These are phyloP conservation scores for Coronaproctus castanopsis DNA, from an alignment of 2,888 invertebrate genomes.

Conservation along the genomic window DNA sequence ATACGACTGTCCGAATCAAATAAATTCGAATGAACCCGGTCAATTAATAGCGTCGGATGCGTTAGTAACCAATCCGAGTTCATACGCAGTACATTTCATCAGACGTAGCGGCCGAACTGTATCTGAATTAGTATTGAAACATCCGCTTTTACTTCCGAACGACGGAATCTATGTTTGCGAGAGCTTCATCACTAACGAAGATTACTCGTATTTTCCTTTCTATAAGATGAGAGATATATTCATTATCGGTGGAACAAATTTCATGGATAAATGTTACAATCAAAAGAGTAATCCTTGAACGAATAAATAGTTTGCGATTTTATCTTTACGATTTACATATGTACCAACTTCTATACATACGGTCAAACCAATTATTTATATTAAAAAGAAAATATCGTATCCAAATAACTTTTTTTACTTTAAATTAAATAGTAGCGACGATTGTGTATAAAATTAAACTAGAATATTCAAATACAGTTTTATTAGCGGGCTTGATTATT, in stretches of 20 bases:
- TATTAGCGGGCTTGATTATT: too few species aligned
- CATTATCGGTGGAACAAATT: conserved; percentile 5
- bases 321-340: too few species aligned
- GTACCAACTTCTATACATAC: too few species aligned
- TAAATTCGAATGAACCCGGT: not conserved
- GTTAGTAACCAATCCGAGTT: conserved; percentile 4
- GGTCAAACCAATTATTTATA: too few species aligned
- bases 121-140: conserved; percentile 9
- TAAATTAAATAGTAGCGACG: too few species aligned
- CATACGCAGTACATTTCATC: conserved; percentile 7
- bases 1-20: conserved; percentile 7
- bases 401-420: too few species aligned
- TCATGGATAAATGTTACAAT: not conserved
- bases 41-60: conserved; percentile 8
- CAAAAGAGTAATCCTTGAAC: too few species aligned
- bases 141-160: conserved; percentile 3
- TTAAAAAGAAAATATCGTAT: too few species aligned
- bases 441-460: too few species aligned
- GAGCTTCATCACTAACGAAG: conserved; percentile 2
- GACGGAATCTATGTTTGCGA: conserved; percentile 12
- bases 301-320: too few species aligned
- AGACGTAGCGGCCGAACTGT: conserved; percentile 8
- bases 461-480: too few species aligned
- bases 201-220: conserved; percentile 1
- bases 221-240: conserved; percentile 4